Evolutionary conservation across 2,888 invertebrate genomes (phyloP).

Genomic region (Saturnia pavonia): DNA sequence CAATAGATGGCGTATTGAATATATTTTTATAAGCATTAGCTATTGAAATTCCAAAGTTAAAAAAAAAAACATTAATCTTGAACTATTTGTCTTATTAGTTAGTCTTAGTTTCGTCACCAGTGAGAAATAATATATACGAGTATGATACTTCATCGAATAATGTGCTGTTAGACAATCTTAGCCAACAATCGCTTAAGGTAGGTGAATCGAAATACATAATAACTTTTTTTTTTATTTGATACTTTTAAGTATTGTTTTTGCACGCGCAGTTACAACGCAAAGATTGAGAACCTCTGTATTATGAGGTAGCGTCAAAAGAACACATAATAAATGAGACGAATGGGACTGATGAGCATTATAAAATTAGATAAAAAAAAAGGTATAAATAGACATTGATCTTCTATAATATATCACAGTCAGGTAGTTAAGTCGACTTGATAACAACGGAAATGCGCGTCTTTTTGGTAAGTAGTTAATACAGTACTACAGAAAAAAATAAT

Average conservation of each 20-base stretch:
- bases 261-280: conserved; percentile 17
- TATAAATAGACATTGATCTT: conserved; percentile 72
- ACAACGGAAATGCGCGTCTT: conserved; percentile 68
- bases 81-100: too few relatives aligned
- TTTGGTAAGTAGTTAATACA: conserved; percentile 55
- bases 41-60: too few relatives aligned
- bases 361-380: conserved; percentile 67
- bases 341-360: conserved; percentile 60
- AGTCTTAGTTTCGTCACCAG: too few relatives aligned
- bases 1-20: too few relatives aligned
- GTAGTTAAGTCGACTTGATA: conserved; percentile 57
- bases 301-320: conserved; percentile 59
- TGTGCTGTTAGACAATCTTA: background rate
- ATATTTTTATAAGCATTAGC: too few relatives aligned
- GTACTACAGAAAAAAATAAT: background rate
- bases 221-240: background rate
- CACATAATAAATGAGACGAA: conserved; percentile 68
- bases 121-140: too few relatives aligned
- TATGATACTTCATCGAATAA: too few relatives aligned
- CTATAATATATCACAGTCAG: conserved; percentile 66
- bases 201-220: background rate
- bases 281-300: conserved; percentile 66
- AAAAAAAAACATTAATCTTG: too few relatives aligned
- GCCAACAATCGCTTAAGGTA: background rate
- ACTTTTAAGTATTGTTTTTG: background rate